These are phyloP conservation scores for Porites lutea DNA, from an alignment of 64 coral and sea anemone species.

Conservation along the genomic window DNA sequence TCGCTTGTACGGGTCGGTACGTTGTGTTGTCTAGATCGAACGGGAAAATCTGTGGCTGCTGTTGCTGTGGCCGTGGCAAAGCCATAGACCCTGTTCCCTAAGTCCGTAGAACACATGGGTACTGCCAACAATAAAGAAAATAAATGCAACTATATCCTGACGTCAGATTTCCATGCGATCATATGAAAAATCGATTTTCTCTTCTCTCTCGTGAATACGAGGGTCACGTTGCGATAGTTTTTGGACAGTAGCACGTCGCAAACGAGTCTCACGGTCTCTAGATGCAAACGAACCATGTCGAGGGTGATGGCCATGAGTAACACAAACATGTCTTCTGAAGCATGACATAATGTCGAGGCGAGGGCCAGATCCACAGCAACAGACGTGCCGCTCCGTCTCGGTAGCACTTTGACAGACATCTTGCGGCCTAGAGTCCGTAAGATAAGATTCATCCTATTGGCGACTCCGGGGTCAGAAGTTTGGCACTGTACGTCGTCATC, in stretches of 20 bases:
- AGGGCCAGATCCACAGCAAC: neutral
- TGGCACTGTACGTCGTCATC: neutral
- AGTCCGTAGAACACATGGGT: neutral
- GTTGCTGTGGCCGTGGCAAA: neutral
- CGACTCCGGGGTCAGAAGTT: neutral
- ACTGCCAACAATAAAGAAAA: neutral
- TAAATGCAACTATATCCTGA: neutral
- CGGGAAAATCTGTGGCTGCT: neutral
- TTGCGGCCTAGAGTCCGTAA: neutral
- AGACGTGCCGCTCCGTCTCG: constrained; percentile 5
- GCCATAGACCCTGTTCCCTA: neutral
- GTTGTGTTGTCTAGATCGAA: neutral
- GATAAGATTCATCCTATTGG: neutral
- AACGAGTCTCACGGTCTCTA: neutral
- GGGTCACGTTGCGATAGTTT: neutral
- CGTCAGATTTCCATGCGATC: neutral
- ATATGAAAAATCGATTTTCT: constrained; percentile 23
- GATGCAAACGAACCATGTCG: neutral
- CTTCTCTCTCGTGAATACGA: neutral
- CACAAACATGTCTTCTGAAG: neutral
- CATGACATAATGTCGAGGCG: neutral
- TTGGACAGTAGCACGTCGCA: neutral
- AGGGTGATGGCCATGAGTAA: neutral
- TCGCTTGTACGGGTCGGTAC: neutral
- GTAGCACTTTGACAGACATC: neutral